phyloP scores from a whole-genome alignment of 2,888 invertebrate species.

The Physocephala rufipes region DNA sequence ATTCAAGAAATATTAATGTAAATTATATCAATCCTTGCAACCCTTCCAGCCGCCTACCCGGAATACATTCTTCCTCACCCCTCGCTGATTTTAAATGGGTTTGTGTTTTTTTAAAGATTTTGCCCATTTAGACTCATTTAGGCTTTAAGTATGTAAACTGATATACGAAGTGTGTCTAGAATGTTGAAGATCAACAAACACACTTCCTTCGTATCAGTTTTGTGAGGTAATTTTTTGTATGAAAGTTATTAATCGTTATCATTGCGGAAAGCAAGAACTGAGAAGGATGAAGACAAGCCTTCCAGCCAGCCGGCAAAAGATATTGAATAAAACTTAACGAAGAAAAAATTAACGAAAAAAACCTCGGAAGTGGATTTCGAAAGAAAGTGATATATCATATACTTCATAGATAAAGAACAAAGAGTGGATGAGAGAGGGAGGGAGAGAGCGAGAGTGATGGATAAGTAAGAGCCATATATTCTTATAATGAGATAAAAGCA shows the following conservation, averaged over 20 bases:
- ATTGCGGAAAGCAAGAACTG: conserved; percentile 3
- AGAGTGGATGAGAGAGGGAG: background rate
- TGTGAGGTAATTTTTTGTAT: background rate
- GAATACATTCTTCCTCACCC: background rate
- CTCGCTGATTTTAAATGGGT: background rate
- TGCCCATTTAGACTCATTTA: conserved; percentile 4
- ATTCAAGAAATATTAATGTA: no score
- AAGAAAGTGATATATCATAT: background rate
- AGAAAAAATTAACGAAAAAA: conserved; percentile 3
- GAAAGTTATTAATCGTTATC: background rate
- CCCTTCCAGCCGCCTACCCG: no score
- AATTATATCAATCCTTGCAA: no score
- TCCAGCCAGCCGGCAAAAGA: background rate
- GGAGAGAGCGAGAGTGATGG: conserved; percentile 3
- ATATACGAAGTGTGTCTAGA: conserved; percentile 56
- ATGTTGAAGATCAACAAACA: conserved; percentile 43
- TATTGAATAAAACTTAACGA: conserved; percentile 16
- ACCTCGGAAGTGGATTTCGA: conserved; percentile 11
- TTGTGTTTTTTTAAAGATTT: no score
- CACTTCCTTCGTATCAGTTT: conserved; percentile 48
- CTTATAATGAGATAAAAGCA: background rate
- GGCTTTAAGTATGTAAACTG: conserved; percentile 51
- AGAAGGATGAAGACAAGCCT: background rate
- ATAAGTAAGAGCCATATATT: background rate
- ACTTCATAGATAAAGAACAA: background rate